These are phyloP conservation scores for Trididemnum nubilum DNA, from an alignment of 23 tunicate species.

Conservation along the genomic window DNA sequence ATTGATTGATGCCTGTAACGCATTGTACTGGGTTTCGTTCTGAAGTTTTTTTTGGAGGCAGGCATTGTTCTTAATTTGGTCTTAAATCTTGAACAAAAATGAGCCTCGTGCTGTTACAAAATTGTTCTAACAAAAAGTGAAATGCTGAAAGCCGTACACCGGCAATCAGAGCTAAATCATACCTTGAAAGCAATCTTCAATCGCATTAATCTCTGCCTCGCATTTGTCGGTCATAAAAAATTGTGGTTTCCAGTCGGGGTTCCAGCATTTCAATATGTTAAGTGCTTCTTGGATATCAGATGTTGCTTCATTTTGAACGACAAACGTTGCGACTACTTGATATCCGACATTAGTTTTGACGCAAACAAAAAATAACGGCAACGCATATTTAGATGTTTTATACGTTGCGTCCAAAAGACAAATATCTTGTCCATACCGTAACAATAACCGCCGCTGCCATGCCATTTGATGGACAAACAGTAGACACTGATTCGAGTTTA, in stretches of 20 bases:
- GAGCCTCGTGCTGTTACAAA: too few species aligned
- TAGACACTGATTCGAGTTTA: background rate
- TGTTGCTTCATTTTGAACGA: slow-evolving; percentile 7
- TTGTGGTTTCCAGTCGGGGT: slow-evolving; percentile 6
- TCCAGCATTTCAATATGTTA: slow-evolving; percentile 2
- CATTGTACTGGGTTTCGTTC: too few species aligned
- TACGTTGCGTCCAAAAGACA: slow-evolving; percentile 33
- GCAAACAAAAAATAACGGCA: slow-evolving; percentile 31
- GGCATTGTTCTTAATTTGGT: too few species aligned
- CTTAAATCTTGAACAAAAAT: too few species aligned
- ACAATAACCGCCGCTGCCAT: slow-evolving; percentile 12
- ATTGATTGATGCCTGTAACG: too few species aligned
- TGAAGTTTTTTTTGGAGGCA: too few species aligned
- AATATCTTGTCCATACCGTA: slow-evolving; percentile 27
- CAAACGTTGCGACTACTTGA: slow-evolving; percentile 31
- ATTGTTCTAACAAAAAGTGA: too few species aligned
- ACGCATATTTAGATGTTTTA: slow-evolving; percentile 28
- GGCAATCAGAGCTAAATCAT: too few species aligned
- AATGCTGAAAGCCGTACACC: too few species aligned
- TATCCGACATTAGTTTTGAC: slow-evolving; percentile 36
- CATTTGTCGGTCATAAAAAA: slow-evolving; percentile 36
- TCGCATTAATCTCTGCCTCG: slow-evolving; percentile 22
- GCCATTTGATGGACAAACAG: slow-evolving; percentile 28
- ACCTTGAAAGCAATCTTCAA: slow-evolving; percentile 5
- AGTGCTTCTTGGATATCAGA: slow-evolving; percentile 5